These are phyloP conservation scores for Drosophila antonietae DNA, from an alignment of 2,888 invertebrate species.

Conservation along the genomic window DNA sequence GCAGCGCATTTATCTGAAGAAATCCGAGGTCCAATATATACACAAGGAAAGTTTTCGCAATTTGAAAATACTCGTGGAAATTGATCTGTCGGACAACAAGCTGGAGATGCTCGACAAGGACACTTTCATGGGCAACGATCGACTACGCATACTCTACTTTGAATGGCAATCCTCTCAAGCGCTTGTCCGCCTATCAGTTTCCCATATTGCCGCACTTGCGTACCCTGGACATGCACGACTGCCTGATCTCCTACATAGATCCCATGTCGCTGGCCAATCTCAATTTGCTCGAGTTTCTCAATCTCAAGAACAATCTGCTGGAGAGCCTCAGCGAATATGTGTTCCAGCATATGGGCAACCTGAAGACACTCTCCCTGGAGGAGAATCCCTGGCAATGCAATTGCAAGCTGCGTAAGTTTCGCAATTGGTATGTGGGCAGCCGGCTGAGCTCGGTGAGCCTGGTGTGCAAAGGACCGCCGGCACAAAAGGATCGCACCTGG, in stretches of 20 bases:
- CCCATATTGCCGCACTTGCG: conserved; percentile 92
- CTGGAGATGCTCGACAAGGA: conserved; percentile 90
- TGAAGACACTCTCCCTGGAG: conserved; percentile 92
- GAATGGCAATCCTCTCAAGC: conserved; percentile 92
- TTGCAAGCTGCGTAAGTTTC: conserved; percentile 92
- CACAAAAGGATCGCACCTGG: conserved; percentile 90
- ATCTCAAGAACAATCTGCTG: conserved; percentile 92
- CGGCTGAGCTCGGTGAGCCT: conserved; percentile 91
- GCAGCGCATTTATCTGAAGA: conserved; percentile 92
- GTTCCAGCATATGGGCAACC: conserved; percentile 89
- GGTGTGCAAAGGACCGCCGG: conserved; percentile 89
- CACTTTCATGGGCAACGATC: conserved; percentile 93
- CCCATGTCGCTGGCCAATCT: conserved; percentile 91
- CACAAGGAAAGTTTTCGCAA: conserved; percentile 94
- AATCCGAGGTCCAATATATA: conserved; percentile 90
- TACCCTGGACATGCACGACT: conserved; percentile 92
- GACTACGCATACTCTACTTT: conserved; percentile 91
- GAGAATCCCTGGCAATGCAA: conserved; percentile 97
- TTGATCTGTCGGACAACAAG: conserved; percentile 93
- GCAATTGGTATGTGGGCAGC: conserved; percentile 92
- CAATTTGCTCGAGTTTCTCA: conserved; percentile 90
- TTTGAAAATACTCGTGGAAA: conserved; percentile 93
- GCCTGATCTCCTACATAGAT: conserved; percentile 90
- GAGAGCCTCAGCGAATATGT: conserved; percentile 88
- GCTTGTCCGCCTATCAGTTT: conserved; percentile 91